phyloP scores from a whole-genome alignment of 2,797 vertebrate species.

The Alca torda region DNA sequence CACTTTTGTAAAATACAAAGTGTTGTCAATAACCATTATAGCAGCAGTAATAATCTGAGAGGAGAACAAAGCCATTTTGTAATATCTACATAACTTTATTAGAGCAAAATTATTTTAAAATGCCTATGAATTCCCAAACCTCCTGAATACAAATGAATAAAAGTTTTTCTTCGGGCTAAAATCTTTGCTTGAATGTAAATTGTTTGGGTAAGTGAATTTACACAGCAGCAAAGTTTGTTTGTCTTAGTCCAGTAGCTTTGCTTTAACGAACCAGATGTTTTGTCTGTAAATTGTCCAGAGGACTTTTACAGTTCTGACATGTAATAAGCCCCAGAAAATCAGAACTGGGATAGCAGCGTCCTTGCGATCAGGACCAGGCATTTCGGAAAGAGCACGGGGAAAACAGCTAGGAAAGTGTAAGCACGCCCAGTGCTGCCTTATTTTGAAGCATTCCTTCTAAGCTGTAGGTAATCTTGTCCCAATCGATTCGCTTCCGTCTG shows the following conservation, averaged over 20 bases:
- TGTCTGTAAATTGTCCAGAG: conserved; percentile 74
- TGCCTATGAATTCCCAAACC: conserved; percentile 34
- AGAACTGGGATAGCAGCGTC: not conserved
- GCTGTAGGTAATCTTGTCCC: not conserved
- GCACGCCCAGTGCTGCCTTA: not conserved
- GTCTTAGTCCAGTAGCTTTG: conserved; percentile 70
- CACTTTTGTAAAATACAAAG: not conserved
- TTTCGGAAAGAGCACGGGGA: not conserved
- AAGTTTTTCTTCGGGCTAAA: conserved; percentile 68
- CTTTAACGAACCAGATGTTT: conserved; percentile 79
- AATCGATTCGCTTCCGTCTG: not conserved
- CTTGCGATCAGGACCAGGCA: not conserved
- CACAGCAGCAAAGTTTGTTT: conserved; percentile 76
- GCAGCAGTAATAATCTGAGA: not conserved
- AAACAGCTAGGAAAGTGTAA: not conserved
- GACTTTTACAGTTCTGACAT: conserved; percentile 67
- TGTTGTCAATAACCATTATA: not conserved
- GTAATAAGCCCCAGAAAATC: conserved; percentile 63
- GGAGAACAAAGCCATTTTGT: not conserved
- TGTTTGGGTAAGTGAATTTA: conserved; percentile 74
- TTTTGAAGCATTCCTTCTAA: not conserved
- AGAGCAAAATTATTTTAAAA: conserved; percentile 39
- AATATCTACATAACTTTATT: conserved; percentile 21
- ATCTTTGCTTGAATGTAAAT: conserved; percentile 62
- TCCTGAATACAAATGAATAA: conserved; percentile 57